Base-by-base conservation (phyloP, 2,888 invertebrate species). In the Cacoxenus indagator region DNA sequence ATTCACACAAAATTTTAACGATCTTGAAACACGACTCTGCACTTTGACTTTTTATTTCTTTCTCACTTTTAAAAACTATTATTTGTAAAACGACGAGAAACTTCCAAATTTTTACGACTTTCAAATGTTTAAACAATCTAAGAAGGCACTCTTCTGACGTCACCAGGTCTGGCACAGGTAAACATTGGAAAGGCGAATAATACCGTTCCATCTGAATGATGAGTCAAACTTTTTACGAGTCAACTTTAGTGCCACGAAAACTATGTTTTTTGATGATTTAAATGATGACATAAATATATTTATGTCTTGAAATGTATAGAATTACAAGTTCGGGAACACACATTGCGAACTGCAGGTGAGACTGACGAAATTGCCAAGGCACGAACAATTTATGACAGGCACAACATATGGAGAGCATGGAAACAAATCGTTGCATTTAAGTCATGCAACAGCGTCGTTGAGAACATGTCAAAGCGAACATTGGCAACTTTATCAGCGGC, bases 401-500 rank as follows among this genome's bases (percentile, higher is more conserved):
- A 43, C 45, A 24, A 62, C 45, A 45, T 59, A 31, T 59, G 59
- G 17, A 29, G 59, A 59, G 17, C 19, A 37, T 62, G 61, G 43
- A 62, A 31, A 62, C 61, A 62, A 62, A 62, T 62, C 45, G 61
- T 62, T 62, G 45, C 24, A 62, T 62, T 62, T 62, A 62, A 62
- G 61, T 24, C 61, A 62, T 62, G 61, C 61, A 62, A 62, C 59
- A 37, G 17, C 22, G 43, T 45, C 5, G 51, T 19, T 51, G 51
- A 19, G 22, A 51, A 62, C 55, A 22, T 62, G 70, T 67, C 74
- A 24, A 22, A 19, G 19, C 37, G 22, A 14, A 75, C 73, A 81
- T 82, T 81, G 78, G 82, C 78, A 83, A 82, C 80, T 81, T 81
- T 81, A 81, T 81, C 80, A 81, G 74, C 22, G 61, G 73, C 75